phyloP scores from a whole-genome alignment of 2,797 vertebrate genomes.

The Astyanax mexicanus region DNA sequence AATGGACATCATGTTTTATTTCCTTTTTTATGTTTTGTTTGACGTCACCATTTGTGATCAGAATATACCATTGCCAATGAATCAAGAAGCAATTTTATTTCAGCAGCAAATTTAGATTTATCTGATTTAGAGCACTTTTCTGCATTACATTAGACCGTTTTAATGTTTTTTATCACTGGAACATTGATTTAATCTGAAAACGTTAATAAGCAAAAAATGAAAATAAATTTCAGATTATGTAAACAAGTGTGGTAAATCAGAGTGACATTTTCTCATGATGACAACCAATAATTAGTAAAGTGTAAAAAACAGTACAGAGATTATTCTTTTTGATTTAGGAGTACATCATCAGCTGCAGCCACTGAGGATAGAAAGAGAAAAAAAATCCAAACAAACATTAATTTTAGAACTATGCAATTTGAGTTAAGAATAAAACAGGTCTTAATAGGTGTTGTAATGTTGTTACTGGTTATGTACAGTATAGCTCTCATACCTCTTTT shows the following conservation, averaged over 20 bases:
- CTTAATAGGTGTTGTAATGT: background rate
- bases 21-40: too few relatives aligned
- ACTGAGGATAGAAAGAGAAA: slow-evolving; percentile 72
- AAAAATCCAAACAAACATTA: background rate
- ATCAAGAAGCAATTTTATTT: too few relatives aligned
- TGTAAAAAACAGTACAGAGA: background rate
- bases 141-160: too few relatives aligned
- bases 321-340: slow-evolving; percentile 74
- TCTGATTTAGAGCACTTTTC: too few relatives aligned
- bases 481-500: slow-evolving; percentile 83
- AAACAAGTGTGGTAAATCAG: slow-evolving; percentile 15
- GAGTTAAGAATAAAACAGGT: background rate
- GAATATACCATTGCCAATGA: too few relatives aligned
- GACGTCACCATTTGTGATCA: too few relatives aligned
- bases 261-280: background rate
- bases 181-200: too few relatives aligned
- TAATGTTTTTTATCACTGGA: too few relatives aligned
- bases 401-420: background rate
- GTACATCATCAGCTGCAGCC: slow-evolving; percentile 93
- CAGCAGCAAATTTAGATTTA: too few relatives aligned
- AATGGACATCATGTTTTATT: too few relatives aligned
- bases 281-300: background rate
- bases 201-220: too few relatives aligned
- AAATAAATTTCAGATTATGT: background rate
- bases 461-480: background rate